These are phyloP conservation scores for Aurelia aurita DNA, from an alignment of 30 jellyfish, hydroid and myxozoan species.

Conservation along the genomic window DNA sequence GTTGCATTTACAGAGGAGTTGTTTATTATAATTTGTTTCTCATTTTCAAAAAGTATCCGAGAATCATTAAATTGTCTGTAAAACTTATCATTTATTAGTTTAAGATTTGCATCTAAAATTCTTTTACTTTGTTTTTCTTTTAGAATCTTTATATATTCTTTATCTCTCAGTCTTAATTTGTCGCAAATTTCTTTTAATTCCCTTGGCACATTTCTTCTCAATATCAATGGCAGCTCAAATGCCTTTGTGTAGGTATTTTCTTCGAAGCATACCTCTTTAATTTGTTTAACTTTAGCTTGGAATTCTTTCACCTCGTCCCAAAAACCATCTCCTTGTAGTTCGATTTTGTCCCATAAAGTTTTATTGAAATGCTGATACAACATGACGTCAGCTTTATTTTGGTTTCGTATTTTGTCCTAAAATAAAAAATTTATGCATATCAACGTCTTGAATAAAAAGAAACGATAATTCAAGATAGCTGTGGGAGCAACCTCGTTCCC, in stretches of 20 bases:
- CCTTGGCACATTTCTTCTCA: conserved; percentile 37
- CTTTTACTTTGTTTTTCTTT: conserved; percentile 31
- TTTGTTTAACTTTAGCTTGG: conserved; percentile 39
- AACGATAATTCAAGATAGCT: too few relatives aligned
- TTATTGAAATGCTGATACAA: conserved; percentile 83
- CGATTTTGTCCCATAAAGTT: conserved; percentile 89
- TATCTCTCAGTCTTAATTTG: conserved; percentile 22
- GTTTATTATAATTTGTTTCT: too few relatives aligned
- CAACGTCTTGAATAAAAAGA: too few relatives aligned
- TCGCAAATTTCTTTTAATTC: conserved; percentile 38
- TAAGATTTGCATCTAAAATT: neutral
- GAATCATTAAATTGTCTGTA: conserved; percentile 20
- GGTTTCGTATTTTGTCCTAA: conserved; percentile 54
- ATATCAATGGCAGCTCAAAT: conserved; percentile 55
- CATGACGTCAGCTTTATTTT: conserved; percentile 86
- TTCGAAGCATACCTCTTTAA: conserved; percentile 72
- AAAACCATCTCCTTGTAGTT: conserved; percentile 57
- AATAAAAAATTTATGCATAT: neutral
- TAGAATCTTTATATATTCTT: conserved; percentile 27
- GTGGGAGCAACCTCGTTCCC: too few relatives aligned
- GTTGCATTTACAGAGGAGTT: too few relatives aligned
- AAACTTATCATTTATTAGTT: neutral
- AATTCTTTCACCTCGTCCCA: conserved; percentile 76
- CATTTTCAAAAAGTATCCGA: conserved; percentile 23
- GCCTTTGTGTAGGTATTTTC: conserved; percentile 27